phyloP scores from a whole-genome alignment of 1,140 invertebrate genomes.

The Diorhabda elongata region DNA sequence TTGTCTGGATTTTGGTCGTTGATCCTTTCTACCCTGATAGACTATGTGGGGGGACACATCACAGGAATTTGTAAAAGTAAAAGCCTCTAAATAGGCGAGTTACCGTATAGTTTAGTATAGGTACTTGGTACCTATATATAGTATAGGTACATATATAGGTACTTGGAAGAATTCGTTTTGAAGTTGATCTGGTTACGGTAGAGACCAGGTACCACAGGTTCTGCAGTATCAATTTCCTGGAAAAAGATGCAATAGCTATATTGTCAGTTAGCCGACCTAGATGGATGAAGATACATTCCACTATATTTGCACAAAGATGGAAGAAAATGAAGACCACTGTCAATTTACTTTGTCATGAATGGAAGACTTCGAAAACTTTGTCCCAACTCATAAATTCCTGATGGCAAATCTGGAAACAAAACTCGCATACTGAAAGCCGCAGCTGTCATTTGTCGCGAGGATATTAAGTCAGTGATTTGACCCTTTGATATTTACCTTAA shows the following conservation, averaged over 20 bases:
- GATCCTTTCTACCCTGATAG: too few relatives aligned
- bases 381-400: neutral
- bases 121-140: neutral
- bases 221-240: conserved; percentile 1
- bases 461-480: conserved; percentile 3
- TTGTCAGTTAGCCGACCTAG: neutral
- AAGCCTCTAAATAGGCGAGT: too few relatives aligned
- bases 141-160: too few relatives aligned
- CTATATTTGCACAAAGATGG: neutral
- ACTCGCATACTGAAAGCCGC: conserved; percentile 1
- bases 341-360: conserved; percentile 6
- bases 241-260: neutral
- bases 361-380: neutral
- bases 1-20: too few relatives aligned
- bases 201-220: conserved; percentile 3
- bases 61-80: neutral
- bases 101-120: too few relatives aligned
- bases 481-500: neutral
- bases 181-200: neutral
- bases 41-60: neutral
- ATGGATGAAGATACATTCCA: too few relatives aligned
- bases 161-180: neutral
- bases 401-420: neutral
- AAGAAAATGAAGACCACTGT: conserved; percentile 4
- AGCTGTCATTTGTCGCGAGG: neutral